phyloP scores from a whole-genome alignment of 2,888 invertebrate genomes.

The Conus canariensis region DNA sequence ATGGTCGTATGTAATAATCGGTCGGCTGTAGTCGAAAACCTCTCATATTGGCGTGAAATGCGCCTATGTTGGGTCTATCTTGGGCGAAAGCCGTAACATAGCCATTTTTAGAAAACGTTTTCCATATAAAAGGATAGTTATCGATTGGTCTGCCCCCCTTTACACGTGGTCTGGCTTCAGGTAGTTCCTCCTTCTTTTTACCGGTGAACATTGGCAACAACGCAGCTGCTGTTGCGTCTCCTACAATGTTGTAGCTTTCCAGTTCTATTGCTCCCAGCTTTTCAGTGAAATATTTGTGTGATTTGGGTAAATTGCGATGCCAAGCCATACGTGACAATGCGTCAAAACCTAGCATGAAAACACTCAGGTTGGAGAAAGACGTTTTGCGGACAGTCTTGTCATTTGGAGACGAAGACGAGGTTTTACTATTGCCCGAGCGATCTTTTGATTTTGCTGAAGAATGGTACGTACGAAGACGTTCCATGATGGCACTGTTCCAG shows the following conservation, averaged over 20 bases:
- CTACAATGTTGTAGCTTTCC: constrained; percentile 82
- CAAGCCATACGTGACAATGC: neutral
- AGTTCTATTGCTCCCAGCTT: constrained; percentile 81
- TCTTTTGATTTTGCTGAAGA: neutral
- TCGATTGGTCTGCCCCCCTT: constrained; percentile 85
- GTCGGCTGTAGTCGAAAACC: constrained; percentile 92
- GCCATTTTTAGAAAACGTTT: constrained; percentile 83
- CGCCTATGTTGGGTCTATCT: constrained; percentile 90
- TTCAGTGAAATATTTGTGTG: constrained; percentile 73
- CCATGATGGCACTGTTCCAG: constrained; percentile 48
- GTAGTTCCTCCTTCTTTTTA: constrained; percentile 88
- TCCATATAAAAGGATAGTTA: constrained; percentile 92
- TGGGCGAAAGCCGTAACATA: constrained; percentile 89
- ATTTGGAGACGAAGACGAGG: too few species aligned
- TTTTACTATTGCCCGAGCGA: neutral
- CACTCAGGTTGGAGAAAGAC: neutral
- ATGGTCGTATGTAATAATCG: constrained; percentile 93
- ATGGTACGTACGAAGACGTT: constrained; percentile 5
- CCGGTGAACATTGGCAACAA: constrained; percentile 93
- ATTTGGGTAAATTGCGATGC: constrained; percentile 61
- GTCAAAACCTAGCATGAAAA: neutral
- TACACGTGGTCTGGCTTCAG: constrained; percentile 88
- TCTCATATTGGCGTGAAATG: constrained; percentile 92
- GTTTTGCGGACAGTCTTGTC: neutral
- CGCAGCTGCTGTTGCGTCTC: constrained; percentile 81